These are phyloP conservation scores for Ictalurus punctatus DNA, from an alignment of 2,113 vertebrate genomes.

Conservation along the genomic window DNA sequence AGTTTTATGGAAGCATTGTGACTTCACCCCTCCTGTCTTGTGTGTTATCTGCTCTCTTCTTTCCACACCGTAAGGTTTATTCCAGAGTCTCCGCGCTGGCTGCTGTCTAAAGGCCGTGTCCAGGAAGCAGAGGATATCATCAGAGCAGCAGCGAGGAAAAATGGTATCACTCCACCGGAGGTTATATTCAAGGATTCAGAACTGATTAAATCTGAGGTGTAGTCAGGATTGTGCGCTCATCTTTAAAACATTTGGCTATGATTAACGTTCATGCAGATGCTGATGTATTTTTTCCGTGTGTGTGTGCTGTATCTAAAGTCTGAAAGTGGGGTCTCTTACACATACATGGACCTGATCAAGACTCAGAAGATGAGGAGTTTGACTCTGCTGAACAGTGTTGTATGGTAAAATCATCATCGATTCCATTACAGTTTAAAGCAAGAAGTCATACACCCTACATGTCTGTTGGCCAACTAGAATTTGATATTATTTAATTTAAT, in stretches of 20 bases:
- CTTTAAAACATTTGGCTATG: not conserved
- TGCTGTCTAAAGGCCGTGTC: constrained; percentile 59
- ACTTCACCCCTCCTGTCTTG: not conserved
- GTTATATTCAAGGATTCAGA: constrained; percentile 44
- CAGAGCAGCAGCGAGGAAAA: constrained; percentile 52
- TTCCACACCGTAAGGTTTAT: constrained; percentile 55
- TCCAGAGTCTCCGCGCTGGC: constrained; percentile 65
- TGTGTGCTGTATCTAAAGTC: constrained; percentile 34
- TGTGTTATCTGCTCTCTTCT: not conserved
- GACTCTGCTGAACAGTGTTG: constrained; percentile 46
- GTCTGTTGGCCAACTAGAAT: not conserved
- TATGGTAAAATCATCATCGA: constrained; percentile 56
- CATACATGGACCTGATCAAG: constrained; percentile 60
- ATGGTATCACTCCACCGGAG: constrained; percentile 45
- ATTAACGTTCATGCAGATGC: not conserved
- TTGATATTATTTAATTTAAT: not conserved
- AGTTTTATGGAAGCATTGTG: not conserved
- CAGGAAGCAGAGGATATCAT: constrained; percentile 60
- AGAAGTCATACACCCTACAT: no score
- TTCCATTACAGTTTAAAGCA: not conserved
- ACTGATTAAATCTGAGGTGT: constrained; percentile 13
- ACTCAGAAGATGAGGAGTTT: constrained; percentile 59
- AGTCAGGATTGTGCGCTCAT: not conserved
- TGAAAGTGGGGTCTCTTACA: constrained; percentile 17
- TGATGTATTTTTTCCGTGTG: not conserved